Percentiles rank a stretch among this genome's conserved stretches.
phyloP scores from a whole-genome alignment of 2,888 invertebrate species.

The Epistrophe grossulariae region DNA sequence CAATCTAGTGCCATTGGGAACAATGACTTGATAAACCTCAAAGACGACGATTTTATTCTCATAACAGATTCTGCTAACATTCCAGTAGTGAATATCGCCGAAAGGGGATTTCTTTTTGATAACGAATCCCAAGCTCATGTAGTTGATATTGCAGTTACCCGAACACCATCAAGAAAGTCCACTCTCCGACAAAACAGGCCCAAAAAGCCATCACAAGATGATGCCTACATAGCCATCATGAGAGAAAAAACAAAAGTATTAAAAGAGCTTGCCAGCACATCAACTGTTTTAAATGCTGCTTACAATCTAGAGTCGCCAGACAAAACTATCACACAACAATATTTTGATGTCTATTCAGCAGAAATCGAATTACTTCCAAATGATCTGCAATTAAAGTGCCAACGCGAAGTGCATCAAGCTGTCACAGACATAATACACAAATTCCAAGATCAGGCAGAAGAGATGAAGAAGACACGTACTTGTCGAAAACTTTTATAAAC shows the following conservation, averaged over 20 bases:
- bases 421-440: conserved; percentile 23
- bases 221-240: conserved; percentile 18
- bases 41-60: not conserved
- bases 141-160: not conserved
- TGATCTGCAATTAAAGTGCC: conserved; percentile 19
- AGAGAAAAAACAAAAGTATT: conserved; percentile 19
- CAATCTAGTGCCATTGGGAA: not conserved
- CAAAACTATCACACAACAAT: conserved; percentile 16
- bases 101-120: not conserved
- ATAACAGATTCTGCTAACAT: not conserved
- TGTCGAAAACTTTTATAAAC: not conserved
- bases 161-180: conserved; percentile 33
- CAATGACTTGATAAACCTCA: not conserved
- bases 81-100: not conserved
- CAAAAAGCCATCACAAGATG: not conserved
- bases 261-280: conserved; percentile 14
- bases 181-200: not conserved
- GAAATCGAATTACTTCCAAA: conserved; percentile 23
- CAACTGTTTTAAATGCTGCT: conserved; percentile 22
- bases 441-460: conserved; percentile 22
- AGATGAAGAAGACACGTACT: not conserved
- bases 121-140: not conserved
- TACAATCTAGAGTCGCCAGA: conserved; percentile 19
- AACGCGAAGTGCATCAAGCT: conserved; percentile 32
- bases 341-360: conserved; percentile 32